Percentiles rank a stretch among this genome's conserved stretches.
These are phyloP conservation scores for Tachysurus vachellii DNA, from an alignment of 2,113 vertebrate species.

Conservation along the genomic window DNA sequence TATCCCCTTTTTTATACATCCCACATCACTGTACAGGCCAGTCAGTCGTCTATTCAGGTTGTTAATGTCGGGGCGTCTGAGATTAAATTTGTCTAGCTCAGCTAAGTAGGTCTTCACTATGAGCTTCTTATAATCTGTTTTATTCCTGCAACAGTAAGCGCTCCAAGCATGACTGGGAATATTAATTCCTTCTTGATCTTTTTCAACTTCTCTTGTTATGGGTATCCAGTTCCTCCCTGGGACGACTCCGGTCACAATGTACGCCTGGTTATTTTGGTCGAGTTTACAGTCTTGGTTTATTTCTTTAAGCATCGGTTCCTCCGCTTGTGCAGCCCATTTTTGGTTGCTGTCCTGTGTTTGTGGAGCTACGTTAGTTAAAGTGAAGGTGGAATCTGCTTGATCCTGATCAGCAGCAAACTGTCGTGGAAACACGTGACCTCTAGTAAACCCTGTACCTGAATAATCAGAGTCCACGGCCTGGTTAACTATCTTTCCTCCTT, in stretches of 20 bases:
- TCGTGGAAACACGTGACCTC: background rate
- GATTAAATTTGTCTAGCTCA: background rate
- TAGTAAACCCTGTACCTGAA: background rate
- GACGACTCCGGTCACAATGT: constrained; percentile 14
- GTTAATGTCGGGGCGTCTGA: background rate
- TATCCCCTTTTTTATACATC: too few relatives aligned
- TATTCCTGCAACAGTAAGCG: background rate
- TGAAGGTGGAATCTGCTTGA: constrained; percentile 12
- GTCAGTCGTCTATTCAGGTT: background rate
- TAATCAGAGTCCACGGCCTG: background rate
- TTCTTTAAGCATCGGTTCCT: background rate
- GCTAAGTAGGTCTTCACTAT: background rate
- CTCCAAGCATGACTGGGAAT: constrained; percentile 10
- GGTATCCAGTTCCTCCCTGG: background rate
- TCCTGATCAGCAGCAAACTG: background rate
- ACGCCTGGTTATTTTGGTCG: background rate
- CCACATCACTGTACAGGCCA: background rate
- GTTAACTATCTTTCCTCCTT: background rate
- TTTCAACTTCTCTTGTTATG: background rate
- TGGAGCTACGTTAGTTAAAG: constrained; percentile 26
- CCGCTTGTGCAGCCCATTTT: background rate
- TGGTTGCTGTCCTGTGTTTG: background rate
- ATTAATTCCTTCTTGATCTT: background rate
- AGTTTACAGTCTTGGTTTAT: accelerated
- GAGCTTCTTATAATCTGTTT: accelerated